A percentile compares a stretch with the other conserved stretches of the same genome.
Evolutionary conservation across 2,797 vertebrate species (phyloP).

Genomic region (Merluccius polli): DNA sequence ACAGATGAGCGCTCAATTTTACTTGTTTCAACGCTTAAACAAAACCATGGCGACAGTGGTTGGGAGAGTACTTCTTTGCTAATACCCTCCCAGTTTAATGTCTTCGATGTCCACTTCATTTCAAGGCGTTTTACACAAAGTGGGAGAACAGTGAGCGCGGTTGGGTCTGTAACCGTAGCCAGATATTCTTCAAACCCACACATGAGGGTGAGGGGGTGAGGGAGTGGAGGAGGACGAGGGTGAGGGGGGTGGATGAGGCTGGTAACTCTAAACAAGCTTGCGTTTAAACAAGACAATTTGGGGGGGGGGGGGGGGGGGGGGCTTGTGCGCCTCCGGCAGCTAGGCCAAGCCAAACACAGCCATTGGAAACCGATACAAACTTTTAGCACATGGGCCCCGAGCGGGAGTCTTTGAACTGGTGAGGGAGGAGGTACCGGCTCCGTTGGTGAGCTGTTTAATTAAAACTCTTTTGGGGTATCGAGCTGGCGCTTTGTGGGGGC

Average conservation of each 20-base stretch:
- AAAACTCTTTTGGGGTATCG: slow-evolving; percentile 74
- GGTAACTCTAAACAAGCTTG: slow-evolving; percentile 77
- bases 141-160: slow-evolving; percentile 23
- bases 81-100: neutral
- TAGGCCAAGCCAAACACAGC: slow-evolving; percentile 78
- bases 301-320: slow-evolving; percentile 34
- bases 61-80: neutral
- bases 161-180: slow-evolving; percentile 48
- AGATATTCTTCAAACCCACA: slow-evolving; percentile 43
- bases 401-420: slow-evolving; percentile 69
- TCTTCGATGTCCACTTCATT: slow-evolving; percentile 17
- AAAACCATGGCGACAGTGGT: slow-evolving; percentile 28
- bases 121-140: slow-evolving; percentile 38
- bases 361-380: slow-evolving; percentile 77
- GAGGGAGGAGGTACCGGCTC: slow-evolving; percentile 47
- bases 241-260: slow-evolving; percentile 39
- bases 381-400: slow-evolving; percentile 78
- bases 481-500: slow-evolving; percentile 55
- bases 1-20: slow-evolving; percentile 59
- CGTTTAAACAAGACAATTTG: slow-evolving; percentile 83
- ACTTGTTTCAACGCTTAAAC: slow-evolving; percentile 64
- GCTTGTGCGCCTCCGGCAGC: slow-evolving; percentile 50
- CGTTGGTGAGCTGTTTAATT: slow-evolving; percentile 74
- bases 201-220: slow-evolving; percentile 1
- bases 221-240: slow-evolving; percentile 17